These are phyloP conservation scores for Achlya flavicornis DNA, from an alignment of 2,888 invertebrate species.

Conservation along the genomic window DNA sequence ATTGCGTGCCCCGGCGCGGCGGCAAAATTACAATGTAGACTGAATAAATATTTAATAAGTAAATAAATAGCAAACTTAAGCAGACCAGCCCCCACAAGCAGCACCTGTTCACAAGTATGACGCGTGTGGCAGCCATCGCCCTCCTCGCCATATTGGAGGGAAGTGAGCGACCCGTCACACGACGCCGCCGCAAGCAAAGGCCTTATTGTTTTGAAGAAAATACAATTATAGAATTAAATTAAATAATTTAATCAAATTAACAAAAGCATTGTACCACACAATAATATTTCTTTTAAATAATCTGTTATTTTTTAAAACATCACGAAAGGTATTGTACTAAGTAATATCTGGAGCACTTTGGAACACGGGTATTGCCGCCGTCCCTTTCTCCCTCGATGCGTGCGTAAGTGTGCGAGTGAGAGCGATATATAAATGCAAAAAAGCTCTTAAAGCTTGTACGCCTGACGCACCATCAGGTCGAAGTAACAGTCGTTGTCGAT, in stretches of 20 bases:
- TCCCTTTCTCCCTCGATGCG: constrained; percentile 27
- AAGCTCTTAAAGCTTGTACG: constrained; percentile 92
- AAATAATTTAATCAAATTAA: constrained; percentile 39
- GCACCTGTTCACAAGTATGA: no score
- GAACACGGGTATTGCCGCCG: constrained; percentile 12
- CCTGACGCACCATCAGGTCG: constrained; percentile 96
- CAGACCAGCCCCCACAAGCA: no score
- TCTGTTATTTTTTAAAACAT: constrained; percentile 6
- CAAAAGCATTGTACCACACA: constrained; percentile 40
- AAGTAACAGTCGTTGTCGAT: constrained; percentile 97
- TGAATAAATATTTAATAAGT: no score
- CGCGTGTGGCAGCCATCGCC: no score
- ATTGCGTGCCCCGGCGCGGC: no score
- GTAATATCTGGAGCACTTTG: constrained; percentile 26
- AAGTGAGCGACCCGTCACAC: no score
- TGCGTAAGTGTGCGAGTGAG: constrained; percentile 27
- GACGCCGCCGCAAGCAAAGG: no score
- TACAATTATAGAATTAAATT: constrained; percentile 21
- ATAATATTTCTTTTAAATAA: constrained; percentile 28
- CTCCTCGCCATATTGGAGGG: no score
- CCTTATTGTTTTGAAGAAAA: not conserved
- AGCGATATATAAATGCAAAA: constrained; percentile 13
- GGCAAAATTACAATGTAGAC: no score
- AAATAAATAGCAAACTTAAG: no score
- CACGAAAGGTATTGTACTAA: constrained; percentile 3